Evolutionary conservation across 2,888 invertebrate genomes (phyloP).

Genomic region (Galerucella nymphaeae): DNA sequence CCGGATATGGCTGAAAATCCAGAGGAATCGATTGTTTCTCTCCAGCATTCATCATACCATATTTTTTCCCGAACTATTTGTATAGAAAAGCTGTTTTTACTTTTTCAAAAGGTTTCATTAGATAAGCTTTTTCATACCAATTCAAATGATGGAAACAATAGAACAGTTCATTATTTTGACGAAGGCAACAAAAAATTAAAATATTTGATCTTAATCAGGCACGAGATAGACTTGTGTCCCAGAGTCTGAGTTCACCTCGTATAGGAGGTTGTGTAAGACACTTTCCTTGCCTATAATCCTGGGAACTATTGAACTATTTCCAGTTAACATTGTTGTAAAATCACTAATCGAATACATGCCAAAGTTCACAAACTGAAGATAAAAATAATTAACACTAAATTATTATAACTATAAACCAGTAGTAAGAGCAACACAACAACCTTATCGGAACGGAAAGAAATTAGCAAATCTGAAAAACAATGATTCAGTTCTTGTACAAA

Average conservation of each 20-base stretch:
- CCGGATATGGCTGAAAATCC: constrained; percentile 47
- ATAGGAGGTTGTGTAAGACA: too few relatives aligned
- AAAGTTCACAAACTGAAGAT: constrained; percentile 19
- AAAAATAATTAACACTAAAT: constrained; percentile 14
- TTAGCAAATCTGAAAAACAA: constrained; percentile 1
- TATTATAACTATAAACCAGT: neutral
- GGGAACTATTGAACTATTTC: too few relatives aligned
- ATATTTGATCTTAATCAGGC: too few relatives aligned
- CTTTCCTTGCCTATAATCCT: too few relatives aligned
- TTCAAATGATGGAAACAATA: too few relatives aligned
- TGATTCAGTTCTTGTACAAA: neutral
- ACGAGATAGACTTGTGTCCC: too few relatives aligned
- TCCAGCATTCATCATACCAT: constrained; percentile 15
- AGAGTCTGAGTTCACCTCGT: too few relatives aligned
- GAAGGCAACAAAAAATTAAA: too few relatives aligned
- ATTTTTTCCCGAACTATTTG: constrained; percentile 11
- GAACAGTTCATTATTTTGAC: too few relatives aligned
- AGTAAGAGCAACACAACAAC: neutral
- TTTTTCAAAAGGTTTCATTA: neutral
- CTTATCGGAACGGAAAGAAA: constrained; percentile 8
- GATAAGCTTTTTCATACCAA: too few relatives aligned
- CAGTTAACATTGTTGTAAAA: neutral
- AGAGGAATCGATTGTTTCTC: constrained; percentile 31
- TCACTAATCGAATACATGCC: neutral
- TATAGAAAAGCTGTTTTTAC: neutral